phyloP scores from a whole-genome alignment of 1,140 invertebrate genomes.

The Drosophila eugracilis region DNA sequence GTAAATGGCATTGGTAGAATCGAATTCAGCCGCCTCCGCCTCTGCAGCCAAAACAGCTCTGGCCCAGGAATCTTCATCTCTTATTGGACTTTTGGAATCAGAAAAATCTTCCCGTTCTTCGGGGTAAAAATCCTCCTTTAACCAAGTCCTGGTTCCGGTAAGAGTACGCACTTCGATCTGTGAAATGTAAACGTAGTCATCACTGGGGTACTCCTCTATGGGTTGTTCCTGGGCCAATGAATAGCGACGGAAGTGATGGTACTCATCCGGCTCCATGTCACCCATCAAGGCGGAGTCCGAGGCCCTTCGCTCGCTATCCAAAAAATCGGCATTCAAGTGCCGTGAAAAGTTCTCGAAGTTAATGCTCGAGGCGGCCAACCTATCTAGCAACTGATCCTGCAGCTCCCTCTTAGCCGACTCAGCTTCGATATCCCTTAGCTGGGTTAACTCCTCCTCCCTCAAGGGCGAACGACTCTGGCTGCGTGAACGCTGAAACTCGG shows the following conservation, averaged over 20 bases:
- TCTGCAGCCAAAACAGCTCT: slow-evolving; percentile 56
- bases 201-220: slow-evolving; percentile 77
- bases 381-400: slow-evolving; percentile 68
- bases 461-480: slow-evolving; percentile 76
- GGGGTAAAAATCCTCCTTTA: slow-evolving; percentile 72
- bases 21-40: slow-evolving; percentile 66
- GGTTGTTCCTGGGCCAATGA: slow-evolving; percentile 77
- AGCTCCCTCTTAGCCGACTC: slow-evolving; percentile 62
- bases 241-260: slow-evolving; percentile 78
- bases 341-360: slow-evolving; percentile 76
- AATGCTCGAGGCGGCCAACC: slow-evolving; percentile 57
- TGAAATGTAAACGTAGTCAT: slow-evolving; percentile 76
- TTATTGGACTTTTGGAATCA: slow-evolving; percentile 9
- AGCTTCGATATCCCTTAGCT: slow-evolving; percentile 53
- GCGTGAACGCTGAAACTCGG: slow-evolving; percentile 73
- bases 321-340: slow-evolving; percentile 70
- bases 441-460: slow-evolving; percentile 27
- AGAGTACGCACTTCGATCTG: slow-evolving; percentile 73
- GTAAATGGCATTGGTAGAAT: slow-evolving; percentile 68
- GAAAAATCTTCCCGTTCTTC: slow-evolving; percentile 26
- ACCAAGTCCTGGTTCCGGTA: slow-evolving; percentile 72
- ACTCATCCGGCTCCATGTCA: slow-evolving; percentile 76
- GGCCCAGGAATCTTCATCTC: slow-evolving; percentile 44
- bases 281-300: slow-evolving; percentile 75
- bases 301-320: slow-evolving; percentile 73